Base-by-base conservation (phyloP, 2,888 invertebrate species). In the Pilophorus perplexus region DNA sequence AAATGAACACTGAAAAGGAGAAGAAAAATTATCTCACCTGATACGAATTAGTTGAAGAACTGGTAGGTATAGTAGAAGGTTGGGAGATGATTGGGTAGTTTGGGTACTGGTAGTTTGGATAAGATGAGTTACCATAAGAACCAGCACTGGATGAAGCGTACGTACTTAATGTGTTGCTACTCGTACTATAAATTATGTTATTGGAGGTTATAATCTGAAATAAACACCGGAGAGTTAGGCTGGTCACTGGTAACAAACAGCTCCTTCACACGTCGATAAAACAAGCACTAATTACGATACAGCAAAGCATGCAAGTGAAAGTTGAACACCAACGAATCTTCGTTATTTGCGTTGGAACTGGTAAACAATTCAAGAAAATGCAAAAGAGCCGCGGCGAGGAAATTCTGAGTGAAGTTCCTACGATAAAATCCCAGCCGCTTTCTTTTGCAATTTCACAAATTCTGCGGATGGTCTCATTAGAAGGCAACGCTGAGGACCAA, bases 111-210 rank as follows among this genome's bases (percentile, higher is more conserved):
- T 69, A 67, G 25, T 64, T 64, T 28, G 69, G 67, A 10, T 67
- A 69, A 28, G 69, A 67, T 27, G 59, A 67, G 50, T 64, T 69
- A 42, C 69, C 69, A 65, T 67, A 69, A 10, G 64, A 48, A 44
- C 67, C 69, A 64, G 59, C 64, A 55, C 65, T 68, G 18, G 67
- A 67, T 64, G 69, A 69, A 22, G 68, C 62, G 48, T 67, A 69
- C 1, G 69, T 67, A 65, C 67, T 69, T 57, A 67, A 64, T 28
- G 67, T 67, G 18, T 67, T 64, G 44, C 64, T 67, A 44, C 64
- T 69, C 33, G 67, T 67, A 46, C 69, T 69, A 67, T 67, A 67
- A 37, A 69, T 69, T 38, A 65, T 67, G 55, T 66, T 69, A 64
- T 66, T 69, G 23, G 69, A 66, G 14, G 69, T 67, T 54, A 60